Evolutionary conservation across 2,797 vertebrate species (phyloP), one percentile per base, ranked within the genome.

Genomic region (Sphaeramia orbicularis): DNA sequence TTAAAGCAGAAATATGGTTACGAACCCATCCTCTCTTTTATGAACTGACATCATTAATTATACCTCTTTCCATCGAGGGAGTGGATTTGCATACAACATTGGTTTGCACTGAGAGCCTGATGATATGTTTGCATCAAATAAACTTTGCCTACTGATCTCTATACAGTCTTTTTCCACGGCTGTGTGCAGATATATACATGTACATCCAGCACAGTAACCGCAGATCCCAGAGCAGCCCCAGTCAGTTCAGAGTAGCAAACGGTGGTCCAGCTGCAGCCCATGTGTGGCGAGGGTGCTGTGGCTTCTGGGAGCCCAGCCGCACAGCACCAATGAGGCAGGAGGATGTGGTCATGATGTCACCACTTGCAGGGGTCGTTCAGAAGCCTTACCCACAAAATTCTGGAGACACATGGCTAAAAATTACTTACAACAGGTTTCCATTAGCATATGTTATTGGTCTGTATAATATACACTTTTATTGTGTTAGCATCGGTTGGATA

Each of bases 101-200:
- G 90, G 89, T 92, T 93, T 93, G 89, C 86, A 92, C 90, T 84
- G 88, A 84, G 88, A 87, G 87, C 81, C 92, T 94, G 93, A 93
- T 94, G 94, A 96, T 96, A 96, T 93, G 95, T 95, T 97, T 95
- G 89, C 93, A 93, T 93, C 95, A 93, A 95, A 96, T 94, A 96
- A 95, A 94, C 92, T 93, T 91, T 83, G 83, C 89, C 89, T 87
- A 91, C 93, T 93, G 92, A 91, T 93, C 93, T 92, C 91, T 83
- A 91, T 90, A 87, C 69, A 77, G 80, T 73, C 83, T 81, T 69
- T 91, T 94, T 92, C 89, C 86, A 87, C 67, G 76, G 63, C 83
- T 81, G 70, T 81, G 91, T 90, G 79, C 80, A 58, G 74, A 86
- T 86, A 86, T 88, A 89, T 80, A 78, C 83, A 83, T 86, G 75